A percentile compares a stretch with the other conserved stretches of the same genome.
Evolutionary conservation across 2,797 vertebrate species (phyloP).

Genomic region (Selene dorsalis): DNA sequence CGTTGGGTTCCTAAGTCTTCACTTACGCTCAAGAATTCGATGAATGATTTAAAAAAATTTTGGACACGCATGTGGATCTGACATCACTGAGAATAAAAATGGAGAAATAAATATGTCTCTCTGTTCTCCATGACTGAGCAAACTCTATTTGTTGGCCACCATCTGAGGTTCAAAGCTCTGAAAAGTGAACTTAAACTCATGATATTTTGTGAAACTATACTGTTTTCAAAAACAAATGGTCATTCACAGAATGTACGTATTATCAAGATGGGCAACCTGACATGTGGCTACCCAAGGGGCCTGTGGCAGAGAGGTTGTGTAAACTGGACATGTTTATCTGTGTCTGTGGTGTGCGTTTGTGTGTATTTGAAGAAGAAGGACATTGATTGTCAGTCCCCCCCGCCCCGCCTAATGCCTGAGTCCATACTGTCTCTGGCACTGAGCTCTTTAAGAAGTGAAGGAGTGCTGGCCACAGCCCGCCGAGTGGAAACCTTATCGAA

Average conservation of each 20-base stretch:
- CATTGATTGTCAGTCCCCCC: slow-evolving; percentile 37
- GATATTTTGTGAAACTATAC: background rate
- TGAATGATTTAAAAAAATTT: background rate
- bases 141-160: background rate
- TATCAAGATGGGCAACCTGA: slow-evolving; percentile 27
- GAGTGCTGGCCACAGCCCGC: slow-evolving; percentile 52
- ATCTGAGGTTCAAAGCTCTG: background rate
- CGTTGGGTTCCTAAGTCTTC: slow-evolving; percentile 7
- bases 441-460: slow-evolving; percentile 69
- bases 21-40: slow-evolving; percentile 6
- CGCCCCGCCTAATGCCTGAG: background rate
- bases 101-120: background rate
- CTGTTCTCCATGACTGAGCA: background rate
- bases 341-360: slow-evolving; percentile 42
- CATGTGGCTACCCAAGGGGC: slow-evolving; percentile 13
- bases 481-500: slow-evolving; percentile 66
- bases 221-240: background rate
- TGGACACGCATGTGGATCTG: background rate
- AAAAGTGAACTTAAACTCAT: background rate
- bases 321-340: slow-evolving; percentile 34
- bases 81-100: background rate
- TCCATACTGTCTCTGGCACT: slow-evolving; percentile 31
- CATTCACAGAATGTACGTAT: background rate
- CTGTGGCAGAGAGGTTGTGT: slow-evolving; percentile 11
- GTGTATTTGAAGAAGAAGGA: slow-evolving; percentile 42